phyloP scores from a whole-genome alignment of 2,113 vertebrate genomes.

The Brienomyrus longianalis region DNA sequence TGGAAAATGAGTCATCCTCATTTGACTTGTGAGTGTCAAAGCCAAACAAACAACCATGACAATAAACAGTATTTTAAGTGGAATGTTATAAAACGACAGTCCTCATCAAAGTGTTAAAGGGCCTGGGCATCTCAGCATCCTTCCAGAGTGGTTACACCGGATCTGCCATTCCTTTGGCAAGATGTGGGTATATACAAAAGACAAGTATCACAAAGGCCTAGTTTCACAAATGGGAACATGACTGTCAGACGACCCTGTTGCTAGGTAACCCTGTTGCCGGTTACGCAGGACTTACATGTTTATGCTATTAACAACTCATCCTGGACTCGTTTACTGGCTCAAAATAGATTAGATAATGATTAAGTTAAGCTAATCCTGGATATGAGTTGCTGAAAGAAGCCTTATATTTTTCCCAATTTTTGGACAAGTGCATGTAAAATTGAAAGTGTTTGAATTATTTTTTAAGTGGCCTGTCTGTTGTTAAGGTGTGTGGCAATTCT shows the following conservation, averaged over 20 bases:
- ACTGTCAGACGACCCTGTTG: not conserved
- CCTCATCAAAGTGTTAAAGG: not conserved
- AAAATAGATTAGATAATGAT: not conserved
- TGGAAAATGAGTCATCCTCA: not conserved
- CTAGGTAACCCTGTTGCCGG: not conserved
- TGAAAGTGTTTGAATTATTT: not conserved
- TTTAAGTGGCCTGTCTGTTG: not conserved
- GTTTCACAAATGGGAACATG: not conserved
- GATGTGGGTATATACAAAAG: not conserved
- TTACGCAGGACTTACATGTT: not conserved
- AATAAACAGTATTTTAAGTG: not conserved
- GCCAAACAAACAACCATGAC: not conserved
- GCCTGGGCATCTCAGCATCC: not conserved
- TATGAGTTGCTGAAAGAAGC: not conserved
- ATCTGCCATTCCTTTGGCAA: not conserved
- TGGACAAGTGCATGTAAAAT: not conserved
- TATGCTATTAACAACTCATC: conserved; percentile 2
- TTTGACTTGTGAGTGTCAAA: not conserved
- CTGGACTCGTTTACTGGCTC: not conserved
- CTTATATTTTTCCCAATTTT: not conserved
- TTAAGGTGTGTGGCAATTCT: not conserved
- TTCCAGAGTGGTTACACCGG: not conserved
- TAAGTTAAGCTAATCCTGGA: not conserved
- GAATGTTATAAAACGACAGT: not conserved
- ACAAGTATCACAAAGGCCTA: not conserved